phyloP scores from a whole-genome alignment of 1,140 invertebrate genomes.

The Meloidogyne hapla region DNA sequence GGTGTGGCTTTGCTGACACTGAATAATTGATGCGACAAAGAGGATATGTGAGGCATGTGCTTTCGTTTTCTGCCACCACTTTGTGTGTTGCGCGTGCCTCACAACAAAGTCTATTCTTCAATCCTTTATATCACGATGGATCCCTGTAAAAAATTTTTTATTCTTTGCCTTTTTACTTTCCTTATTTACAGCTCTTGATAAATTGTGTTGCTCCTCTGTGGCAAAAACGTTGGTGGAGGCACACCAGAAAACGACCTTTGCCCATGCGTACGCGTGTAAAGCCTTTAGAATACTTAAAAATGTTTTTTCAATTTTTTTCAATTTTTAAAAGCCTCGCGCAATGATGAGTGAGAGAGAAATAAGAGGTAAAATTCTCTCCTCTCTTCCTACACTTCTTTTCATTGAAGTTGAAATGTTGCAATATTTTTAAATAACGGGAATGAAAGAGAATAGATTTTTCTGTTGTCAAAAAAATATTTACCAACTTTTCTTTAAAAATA shows the following conservation, averaged over 20 bases:
- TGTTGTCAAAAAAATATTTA: too few relatives aligned
- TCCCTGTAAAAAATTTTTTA: neutral
- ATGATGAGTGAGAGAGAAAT: too few relatives aligned
- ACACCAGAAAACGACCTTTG: neutral
- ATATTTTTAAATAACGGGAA: neutral
- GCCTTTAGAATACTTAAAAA: neutral
- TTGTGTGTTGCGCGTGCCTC: too few relatives aligned
- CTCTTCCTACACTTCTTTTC: neutral
- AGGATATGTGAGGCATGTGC: too few relatives aligned
- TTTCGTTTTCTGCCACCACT: too few relatives aligned
- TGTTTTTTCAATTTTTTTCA: too few relatives aligned
- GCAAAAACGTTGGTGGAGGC: neutral
- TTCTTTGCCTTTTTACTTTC: neutral
- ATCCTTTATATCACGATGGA: too few relatives aligned
- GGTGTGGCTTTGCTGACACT: neutral
- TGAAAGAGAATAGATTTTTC: too few relatives aligned
- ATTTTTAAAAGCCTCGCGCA: neutral
- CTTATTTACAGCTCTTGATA: neutral
- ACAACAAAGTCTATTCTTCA: too few relatives aligned
- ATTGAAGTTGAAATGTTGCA: neutral
- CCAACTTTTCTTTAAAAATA: too few relatives aligned
- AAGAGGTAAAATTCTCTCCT: neutral
- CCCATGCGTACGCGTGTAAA: conserved; percentile 1
- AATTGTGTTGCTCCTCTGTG: neutral
- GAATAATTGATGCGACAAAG: too few relatives aligned